A percentile compares a stretch with the other conserved stretches of the same genome.
phyloP scores from a whole-genome alignment of 2,888 invertebrate species.

The Charanyca ferruginea region DNA sequence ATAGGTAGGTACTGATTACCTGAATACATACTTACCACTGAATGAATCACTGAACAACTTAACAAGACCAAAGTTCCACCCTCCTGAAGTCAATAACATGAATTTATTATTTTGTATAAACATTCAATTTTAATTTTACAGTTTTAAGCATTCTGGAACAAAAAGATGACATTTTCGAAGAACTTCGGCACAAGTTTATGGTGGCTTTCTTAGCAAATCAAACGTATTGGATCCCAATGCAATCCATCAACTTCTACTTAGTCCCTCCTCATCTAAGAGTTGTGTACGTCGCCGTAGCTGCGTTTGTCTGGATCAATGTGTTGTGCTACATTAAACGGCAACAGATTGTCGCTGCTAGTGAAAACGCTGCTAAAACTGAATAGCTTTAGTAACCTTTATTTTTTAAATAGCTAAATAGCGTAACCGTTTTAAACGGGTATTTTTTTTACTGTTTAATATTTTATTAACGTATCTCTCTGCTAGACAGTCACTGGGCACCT shows the following conservation, averaged over 20 bases:
- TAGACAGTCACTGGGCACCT: no score
- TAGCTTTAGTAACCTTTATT: no score
- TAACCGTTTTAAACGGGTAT: no score
- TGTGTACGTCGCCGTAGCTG: conserved; percentile 94
- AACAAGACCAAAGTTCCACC: no score
- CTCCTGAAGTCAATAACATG: no score
- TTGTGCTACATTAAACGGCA: conserved; percentile 95
- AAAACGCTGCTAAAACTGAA: not conserved
- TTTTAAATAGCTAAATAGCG: no score
- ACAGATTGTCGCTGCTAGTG: conserved; percentile 60
- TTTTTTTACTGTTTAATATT: no score
- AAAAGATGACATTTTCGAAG: conserved; percentile 93
- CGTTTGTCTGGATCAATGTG: conserved; percentile 96
- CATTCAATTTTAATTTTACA: conserved; percentile 74
- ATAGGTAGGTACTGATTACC: no score
- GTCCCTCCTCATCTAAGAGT: conserved; percentile 94
- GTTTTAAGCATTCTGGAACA: conserved; percentile 95
- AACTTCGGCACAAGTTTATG: conserved; percentile 93
- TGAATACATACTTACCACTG: no score
- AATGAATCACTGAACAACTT: no score
- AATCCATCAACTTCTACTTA: conserved; percentile 94
- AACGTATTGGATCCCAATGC: conserved; percentile 96
- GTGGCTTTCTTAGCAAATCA: conserved; percentile 95
- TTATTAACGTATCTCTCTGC: no score
- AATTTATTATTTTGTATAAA: not conserved